Base-by-base conservation (phyloP, 2,113 vertebrate species). In the Strigops habroptila region DNA sequence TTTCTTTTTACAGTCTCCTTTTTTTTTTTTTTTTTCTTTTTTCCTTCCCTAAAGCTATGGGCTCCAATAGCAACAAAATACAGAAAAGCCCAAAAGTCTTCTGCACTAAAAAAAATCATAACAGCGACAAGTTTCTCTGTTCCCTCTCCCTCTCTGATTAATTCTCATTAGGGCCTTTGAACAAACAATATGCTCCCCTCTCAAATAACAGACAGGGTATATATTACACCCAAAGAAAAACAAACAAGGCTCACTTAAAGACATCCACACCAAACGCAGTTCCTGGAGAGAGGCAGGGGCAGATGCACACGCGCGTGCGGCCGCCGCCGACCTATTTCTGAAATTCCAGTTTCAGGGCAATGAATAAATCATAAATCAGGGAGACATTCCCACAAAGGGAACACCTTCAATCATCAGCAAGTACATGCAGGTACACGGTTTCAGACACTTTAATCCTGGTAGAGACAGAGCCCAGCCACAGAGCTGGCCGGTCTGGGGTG, bases 131-230 rank as follows among this genome's bases (percentile, higher is more conserved):
- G 82, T 79, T 67, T 90, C 69, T 82, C 84, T 77, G 25, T 64
- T 78, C 82, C 35, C 64, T 55, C 51, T 86, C 82, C 64, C 75
- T 31, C 64, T 85, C 95, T 97, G 95, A 93, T 95, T 95, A 95
- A 93, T 95, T 97, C 97, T 98, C 96, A 97, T 97, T 97, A 98
- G 94, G 82, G 93, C 90, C 93, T 95, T 96, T 96, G 96, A 94
- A 82, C 96, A 97, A 97, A 97, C 96, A 98, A 95, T 96, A 97
- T 85, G 90, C 88, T 97, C 90, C 35, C 96, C 94, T 97, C 96
- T 97, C 96, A 81, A 96, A 91, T 97, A 97, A 95, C 94, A 96
- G 84, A 30, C 87, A 91, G 91, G 96, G 95, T 96, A 95, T 97
- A 96, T 92, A 96, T 71, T 96, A 97, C 77, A n/a, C 90, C 62